A percentile compares a stretch with the other conserved stretches of the same genome.
phyloP scores from a whole-genome alignment of 2,888 invertebrate genomes.

The Chloroclystis v-ata region DNA sequence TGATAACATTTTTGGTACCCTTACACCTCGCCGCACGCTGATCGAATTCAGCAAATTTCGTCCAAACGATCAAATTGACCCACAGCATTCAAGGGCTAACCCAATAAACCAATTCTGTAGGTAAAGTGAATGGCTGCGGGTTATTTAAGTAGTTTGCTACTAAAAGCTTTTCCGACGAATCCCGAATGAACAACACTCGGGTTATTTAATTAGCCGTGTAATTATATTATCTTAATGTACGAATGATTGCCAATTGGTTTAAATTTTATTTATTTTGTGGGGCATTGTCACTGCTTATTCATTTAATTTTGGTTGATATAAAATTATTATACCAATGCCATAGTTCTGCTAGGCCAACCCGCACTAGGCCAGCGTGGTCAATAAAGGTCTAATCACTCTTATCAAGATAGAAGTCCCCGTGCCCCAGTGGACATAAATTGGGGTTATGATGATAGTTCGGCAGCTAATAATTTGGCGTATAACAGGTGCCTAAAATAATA shows the following conservation, averaged over 20 bases:
- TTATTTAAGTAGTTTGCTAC: constrained; percentile 50
- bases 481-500: too few relatives aligned
- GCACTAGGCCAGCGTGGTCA: too few relatives aligned
- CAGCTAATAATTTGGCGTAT: too few relatives aligned
- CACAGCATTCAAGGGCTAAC: constrained; percentile 51
- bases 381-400: too few relatives aligned
- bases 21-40: neutral
- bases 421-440: too few relatives aligned
- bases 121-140: constrained; percentile 40
- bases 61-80: constrained; percentile 49
- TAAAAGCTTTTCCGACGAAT: constrained; percentile 53
- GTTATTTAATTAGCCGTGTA: constrained; percentile 42
- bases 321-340: too few relatives aligned
- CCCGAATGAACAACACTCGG: constrained; percentile 42
- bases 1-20: too few relatives aligned
- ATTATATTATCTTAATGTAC: constrained; percentile 37
- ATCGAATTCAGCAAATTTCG: constrained; percentile 36
- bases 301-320: neutral
- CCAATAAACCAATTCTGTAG: constrained; percentile 55
- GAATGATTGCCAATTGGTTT: constrained; percentile 19
- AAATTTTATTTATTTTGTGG: constrained; percentile 18
- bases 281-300: neutral
- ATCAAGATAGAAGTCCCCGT: too few relatives aligned
- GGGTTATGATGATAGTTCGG: too few relatives aligned
- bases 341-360: too few relatives aligned